Evolutionary conservation across 53 echinoderm and acorn worm species (phyloP).

Genomic region (Apostichopus leukothele): DNA sequence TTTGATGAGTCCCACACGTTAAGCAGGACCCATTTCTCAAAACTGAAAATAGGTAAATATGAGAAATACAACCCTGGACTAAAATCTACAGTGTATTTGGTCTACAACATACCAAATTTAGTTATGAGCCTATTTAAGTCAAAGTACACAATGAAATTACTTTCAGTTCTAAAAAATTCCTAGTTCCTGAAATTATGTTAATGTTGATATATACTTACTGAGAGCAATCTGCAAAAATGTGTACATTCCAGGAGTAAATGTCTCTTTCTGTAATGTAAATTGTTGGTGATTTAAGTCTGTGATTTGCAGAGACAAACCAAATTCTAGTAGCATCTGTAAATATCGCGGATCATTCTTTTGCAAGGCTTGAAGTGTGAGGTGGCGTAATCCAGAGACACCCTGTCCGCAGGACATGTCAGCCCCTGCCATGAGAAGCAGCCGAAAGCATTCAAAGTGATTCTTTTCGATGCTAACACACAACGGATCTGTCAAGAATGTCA

Average conservation of each 20-base stretch:
- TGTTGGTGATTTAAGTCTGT: slow-evolving; percentile 16
- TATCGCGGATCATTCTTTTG: background rate
- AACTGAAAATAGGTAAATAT: no score
- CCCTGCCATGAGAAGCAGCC: slow-evolving; percentile 50
- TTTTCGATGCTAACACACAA: slow-evolving; percentile 64
- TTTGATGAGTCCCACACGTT: no score
- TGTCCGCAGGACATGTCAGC: slow-evolving; percentile 51
- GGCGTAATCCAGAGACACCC: background rate
- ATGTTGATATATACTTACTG: background rate
- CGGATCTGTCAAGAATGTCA: slow-evolving; percentile 47
- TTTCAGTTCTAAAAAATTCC: no score
- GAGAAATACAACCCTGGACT: no score
- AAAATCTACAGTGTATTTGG: no score
- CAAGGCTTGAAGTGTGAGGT: slow-evolving; percentile 11
- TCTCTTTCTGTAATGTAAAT: background rate
- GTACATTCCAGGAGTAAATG: slow-evolving; percentile 7
- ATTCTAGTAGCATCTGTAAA: background rate
- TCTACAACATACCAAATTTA: no score
- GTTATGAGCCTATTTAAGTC: no score
- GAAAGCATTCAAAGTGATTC: slow-evolving; percentile 56
- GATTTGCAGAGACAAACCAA: slow-evolving; percentile 28
- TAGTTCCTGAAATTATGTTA: no score
- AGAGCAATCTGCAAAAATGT: slow-evolving; percentile 18
- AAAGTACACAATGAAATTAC: no score
- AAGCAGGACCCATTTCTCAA: no score